Conservation (phyloP, 2,888 invertebrate species). For the Allacma fusca region DNA sequence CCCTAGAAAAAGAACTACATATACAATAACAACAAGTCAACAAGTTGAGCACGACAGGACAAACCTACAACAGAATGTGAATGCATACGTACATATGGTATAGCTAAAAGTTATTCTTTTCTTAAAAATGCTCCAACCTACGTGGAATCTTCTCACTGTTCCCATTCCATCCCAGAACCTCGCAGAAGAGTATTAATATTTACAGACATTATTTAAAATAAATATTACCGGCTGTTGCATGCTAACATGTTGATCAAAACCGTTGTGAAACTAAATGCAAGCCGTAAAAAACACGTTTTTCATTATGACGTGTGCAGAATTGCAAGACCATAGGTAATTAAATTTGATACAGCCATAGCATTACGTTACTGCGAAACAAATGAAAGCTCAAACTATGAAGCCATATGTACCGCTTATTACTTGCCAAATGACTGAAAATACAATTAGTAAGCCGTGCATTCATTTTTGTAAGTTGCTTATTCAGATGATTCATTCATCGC, state of each 20-base stretch:
- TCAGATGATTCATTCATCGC: slow-evolving; percentile 28
- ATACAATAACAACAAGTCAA: slow-evolving; percentile 10
- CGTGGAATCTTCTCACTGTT: not conserved
- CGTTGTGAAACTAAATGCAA: too few relatives aligned
- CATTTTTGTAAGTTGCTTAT: slow-evolving; percentile 4
- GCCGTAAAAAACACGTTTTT: too few relatives aligned
- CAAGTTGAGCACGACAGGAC: not conserved
- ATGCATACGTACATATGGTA: not conserved
- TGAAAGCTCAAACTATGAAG: not conserved
- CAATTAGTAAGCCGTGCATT: slow-evolving; percentile 14
- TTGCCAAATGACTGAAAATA: slow-evolving; percentile 6
- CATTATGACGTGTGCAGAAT: not conserved
- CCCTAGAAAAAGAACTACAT: slow-evolving; percentile 4
- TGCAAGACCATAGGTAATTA: slow-evolving; percentile 1
- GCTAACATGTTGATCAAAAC: too few relatives aligned
- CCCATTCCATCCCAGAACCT: not conserved
- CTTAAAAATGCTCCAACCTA: not conserved
- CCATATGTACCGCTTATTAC: not conserved
- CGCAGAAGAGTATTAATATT: too few relatives aligned
- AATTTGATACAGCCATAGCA: not conserved
- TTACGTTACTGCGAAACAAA: not conserved
- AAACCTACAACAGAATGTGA: not conserved
- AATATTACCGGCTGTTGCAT: too few relatives aligned
- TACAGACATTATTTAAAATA: too few relatives aligned
- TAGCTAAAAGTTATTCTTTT: slow-evolving; percentile 14